A percentile compares a stretch with the other conserved stretches of the same genome.
Conservation (phyloP, 1,140 invertebrate species). For the Berghia stephanieae region DNA sequence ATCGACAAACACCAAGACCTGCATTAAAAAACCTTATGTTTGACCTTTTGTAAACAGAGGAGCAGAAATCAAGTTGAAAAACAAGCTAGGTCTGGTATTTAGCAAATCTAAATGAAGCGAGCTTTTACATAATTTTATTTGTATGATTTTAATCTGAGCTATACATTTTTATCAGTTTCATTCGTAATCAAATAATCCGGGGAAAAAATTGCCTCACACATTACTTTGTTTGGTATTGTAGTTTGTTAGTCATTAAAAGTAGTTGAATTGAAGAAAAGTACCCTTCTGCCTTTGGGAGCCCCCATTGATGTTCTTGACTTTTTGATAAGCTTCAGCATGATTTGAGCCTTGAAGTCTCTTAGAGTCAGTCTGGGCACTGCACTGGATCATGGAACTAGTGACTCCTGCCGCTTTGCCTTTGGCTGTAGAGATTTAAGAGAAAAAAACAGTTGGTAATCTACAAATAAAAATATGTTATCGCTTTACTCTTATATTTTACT, state of each 20-base stretch:
- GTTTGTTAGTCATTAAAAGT: too few relatives aligned
- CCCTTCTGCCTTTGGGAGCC: conserved; percentile 63
- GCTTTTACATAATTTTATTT: too few relatives aligned
- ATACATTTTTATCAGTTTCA: too few relatives aligned
- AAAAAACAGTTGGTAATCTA: too few relatives aligned
- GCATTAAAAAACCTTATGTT: neutral
- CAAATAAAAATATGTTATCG: too few relatives aligned
- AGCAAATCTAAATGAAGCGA: too few relatives aligned
- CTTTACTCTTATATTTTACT: too few relatives aligned
- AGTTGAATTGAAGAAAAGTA: too few relatives aligned
- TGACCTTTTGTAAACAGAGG: neutral
- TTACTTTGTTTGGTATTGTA: too few relatives aligned
- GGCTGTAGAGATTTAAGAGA: conserved; percentile 22
- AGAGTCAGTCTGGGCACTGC: conserved; percentile 62
- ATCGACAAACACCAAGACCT: conserved; percentile 67
- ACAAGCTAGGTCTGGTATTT: neutral
- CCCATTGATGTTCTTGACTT: conserved; percentile 61
- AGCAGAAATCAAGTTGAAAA: neutral
- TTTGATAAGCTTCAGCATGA: conserved; percentile 66
- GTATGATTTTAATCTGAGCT: too few relatives aligned
- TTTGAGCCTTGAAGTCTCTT: conserved; percentile 57
- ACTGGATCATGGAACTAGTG: conserved; percentile 59
- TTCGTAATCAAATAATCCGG: too few relatives aligned
- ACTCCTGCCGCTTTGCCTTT: conserved; percentile 54
- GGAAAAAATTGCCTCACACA: too few relatives aligned